These are phyloP conservation scores for Lycia hirtaria DNA, from an alignment of 2,888 invertebrate genomes.

Conservation along the genomic window DNA sequence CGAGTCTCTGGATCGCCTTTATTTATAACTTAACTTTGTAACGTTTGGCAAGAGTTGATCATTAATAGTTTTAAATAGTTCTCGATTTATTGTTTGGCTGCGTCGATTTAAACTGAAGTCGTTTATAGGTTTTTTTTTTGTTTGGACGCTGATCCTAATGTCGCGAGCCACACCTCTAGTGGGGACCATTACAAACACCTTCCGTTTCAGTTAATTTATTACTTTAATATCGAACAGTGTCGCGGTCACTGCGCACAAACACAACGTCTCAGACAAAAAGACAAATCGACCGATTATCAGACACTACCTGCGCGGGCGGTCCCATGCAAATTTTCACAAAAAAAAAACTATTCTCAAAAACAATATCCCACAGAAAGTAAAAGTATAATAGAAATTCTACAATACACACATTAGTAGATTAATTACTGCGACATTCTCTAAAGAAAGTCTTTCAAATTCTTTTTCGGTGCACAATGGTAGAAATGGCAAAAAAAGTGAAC, in stretches of 20 bases:
- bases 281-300: constrained; percentile 82
- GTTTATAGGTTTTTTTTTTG: constrained; percentile 39
- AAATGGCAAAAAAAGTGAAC: constrained; percentile 50
- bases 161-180: constrained; percentile 70
- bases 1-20: constrained; percentile 68
- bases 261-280: constrained; percentile 81
- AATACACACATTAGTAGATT: constrained; percentile 73
- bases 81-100: constrained; percentile 50
- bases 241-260: constrained; percentile 81
- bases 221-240: constrained; percentile 80
- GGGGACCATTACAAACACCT: constrained; percentile 77
- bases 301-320: constrained; percentile 81
- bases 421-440: constrained; percentile 70
- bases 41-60: constrained; percentile 54
- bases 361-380: constrained; percentile 68
- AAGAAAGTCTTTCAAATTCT: constrained; percentile 73
- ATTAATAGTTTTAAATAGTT: constrained; percentile 54
- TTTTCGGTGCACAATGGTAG: constrained; percentile 59
- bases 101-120: constrained; percentile 37
- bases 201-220: constrained; percentile 82
- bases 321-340: constrained; percentile 72
- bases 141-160: constrained; percentile 54
- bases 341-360: constrained; percentile 55
- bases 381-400: constrained; percentile 66
- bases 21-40: constrained; percentile 74